Evolutionary conservation across 2,113 vertebrate genomes (phyloP), one percentile per base, ranked within the genome.

Genomic region (Pyxicephalus adspersus): DNA sequence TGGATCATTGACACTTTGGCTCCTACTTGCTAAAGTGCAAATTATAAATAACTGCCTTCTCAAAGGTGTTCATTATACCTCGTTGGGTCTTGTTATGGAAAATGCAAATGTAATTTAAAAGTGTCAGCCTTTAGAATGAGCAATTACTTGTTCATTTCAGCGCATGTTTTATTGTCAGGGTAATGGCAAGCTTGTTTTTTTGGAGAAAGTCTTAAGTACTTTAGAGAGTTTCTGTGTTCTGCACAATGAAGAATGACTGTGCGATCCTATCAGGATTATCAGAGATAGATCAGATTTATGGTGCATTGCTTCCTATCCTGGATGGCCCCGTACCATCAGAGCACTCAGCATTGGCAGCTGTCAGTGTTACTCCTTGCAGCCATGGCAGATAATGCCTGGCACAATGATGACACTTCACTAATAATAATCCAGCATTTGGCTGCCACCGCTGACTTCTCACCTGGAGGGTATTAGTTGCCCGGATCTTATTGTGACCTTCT

Each of bases 61-160:
- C 83, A 84, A 77, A 87, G 1, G 0, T 83, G 61, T 89, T 90
- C 84, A 86, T 86, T 76, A 60, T 85, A 87, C 88, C 84, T 89
- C 83, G 86, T 83, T 85, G 83, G 88, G 68, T 88, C 73, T 25
- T 34, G 83, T 86, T 89, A 84, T 65, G 84, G 87, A 88, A 92
- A 91, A 91, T 85, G 86, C 87, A 90, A 89, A 90, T 86, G 79
- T 86, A 85, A 86, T 90, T 91, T 84, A 86, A 86, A 89, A 90
- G 84, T 87, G 80, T 83, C 83, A 34, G 1, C 87, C 89, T 74
- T 84, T 83, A 86, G 74, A 64, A 76, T 84, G 84, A 89, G 85
- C 86, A 90, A 85, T 90, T 87, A 81, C 0, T 0, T 23, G 68
- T 77, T 88, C 85, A 71, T 67, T 65, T 86, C 20, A 15, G 22